phyloP scores from a whole-genome alignment of 1,140 invertebrate species.

The Melipona quadrifasciata region DNA sequence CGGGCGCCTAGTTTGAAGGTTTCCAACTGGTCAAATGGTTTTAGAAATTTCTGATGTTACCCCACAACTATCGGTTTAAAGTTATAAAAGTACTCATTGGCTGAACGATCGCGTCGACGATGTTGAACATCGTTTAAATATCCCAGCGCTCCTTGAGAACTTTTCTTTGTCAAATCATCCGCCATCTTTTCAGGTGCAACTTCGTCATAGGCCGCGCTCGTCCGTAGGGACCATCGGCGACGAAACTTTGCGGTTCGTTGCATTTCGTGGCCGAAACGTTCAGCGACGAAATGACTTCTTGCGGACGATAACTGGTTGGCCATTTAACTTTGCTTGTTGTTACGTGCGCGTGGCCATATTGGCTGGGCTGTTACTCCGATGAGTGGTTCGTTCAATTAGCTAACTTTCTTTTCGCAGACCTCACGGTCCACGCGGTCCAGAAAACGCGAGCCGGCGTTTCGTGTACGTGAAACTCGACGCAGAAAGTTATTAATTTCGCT shows the following conservation, averaged over 20 bases:
- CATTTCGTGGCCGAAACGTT: conserved; percentile 42
- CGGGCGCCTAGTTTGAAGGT: too few species aligned
- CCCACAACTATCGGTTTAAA: too few species aligned
- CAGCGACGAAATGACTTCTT: conserved; percentile 46
- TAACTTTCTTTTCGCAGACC: background rate
- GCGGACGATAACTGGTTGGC: conserved; percentile 43
- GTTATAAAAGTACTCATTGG: too few species aligned
- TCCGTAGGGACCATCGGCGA: background rate
- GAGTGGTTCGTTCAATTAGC: background rate
- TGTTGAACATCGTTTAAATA: too few species aligned
- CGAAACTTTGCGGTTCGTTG: conserved; percentile 46
- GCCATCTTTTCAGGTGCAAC: conserved; percentile 7
- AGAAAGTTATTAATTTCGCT: conserved; percentile 9
- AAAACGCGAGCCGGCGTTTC: background rate
- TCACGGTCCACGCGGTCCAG: background rate
- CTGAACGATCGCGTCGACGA: too few species aligned
- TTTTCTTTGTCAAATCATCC: too few species aligned
- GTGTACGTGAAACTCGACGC: background rate
- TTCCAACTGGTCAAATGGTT: too few species aligned
- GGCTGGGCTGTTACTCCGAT: background rate
- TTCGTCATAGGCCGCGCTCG: conserved; percentile 45
- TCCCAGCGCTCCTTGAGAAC: too few species aligned
- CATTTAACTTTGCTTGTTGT: conserved; percentile 41
- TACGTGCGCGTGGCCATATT: background rate
- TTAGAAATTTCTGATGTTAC: too few species aligned